These are phyloP conservation scores for Takifugu ocellatus DNA, from an alignment of 2,797 vertebrate species.

Conservation along the genomic window DNA sequence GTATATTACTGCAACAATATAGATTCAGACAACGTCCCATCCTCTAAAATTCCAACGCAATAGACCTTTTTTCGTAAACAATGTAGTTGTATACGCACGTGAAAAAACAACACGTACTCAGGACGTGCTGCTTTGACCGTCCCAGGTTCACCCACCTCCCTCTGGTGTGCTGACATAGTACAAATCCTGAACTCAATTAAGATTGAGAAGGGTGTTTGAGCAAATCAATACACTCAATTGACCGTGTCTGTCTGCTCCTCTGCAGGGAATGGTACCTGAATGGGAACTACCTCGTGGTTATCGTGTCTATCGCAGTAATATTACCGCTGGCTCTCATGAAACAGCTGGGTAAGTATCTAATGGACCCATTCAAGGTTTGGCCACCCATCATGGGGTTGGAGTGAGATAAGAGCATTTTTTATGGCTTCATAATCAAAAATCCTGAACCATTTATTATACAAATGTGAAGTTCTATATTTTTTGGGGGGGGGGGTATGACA, in stretches of 20 bases:
- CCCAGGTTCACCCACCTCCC: not conserved
- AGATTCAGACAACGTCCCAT: not conserved
- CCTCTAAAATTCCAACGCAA: not conserved
- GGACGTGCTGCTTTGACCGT: not conserved
- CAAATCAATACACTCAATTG: slow-evolving; percentile 30
- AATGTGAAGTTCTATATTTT: too few relatives aligned
- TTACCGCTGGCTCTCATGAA: slow-evolving; percentile 96
- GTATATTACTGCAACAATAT: not conserved
- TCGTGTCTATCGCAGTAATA: slow-evolving; percentile 85
- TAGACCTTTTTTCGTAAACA: not conserved
- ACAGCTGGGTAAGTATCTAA: slow-evolving; percentile 87
- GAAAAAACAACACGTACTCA: not conserved
- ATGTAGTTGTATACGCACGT: not conserved
- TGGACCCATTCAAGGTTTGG: not conserved
- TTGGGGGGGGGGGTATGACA: not conserved
- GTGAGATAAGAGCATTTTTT: not conserved
- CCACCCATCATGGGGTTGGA: not conserved
- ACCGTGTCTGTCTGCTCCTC: slow-evolving; percentile 33
- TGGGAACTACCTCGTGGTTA: slow-evolving; percentile 94
- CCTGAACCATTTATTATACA: not conserved
- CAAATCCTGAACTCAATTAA: slow-evolving; percentile 12
- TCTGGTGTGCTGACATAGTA: slow-evolving; percentile 3
- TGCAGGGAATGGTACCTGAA: slow-evolving; percentile 93
- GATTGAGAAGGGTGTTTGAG: slow-evolving; percentile 21
- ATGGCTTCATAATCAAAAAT: not conserved